Evolutionary conservation across 2,888 invertebrate genomes (phyloP).

Genomic region (Notodonta ziczac): DNA sequence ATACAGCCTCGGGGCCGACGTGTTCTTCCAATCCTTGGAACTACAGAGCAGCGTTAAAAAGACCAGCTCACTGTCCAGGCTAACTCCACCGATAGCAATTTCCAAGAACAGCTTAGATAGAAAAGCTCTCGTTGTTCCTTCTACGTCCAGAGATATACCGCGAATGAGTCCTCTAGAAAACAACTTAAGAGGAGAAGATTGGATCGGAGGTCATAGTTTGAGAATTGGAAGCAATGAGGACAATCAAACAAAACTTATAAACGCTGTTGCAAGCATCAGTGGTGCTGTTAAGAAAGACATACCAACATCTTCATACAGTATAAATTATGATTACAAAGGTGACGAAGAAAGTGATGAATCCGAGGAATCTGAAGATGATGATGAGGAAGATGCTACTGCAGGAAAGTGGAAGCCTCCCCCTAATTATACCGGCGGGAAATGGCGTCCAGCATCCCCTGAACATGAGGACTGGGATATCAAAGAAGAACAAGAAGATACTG

Average conservation of each 20-base stretch:
- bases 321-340: conserved; percentile 71
- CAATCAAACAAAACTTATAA: conserved; percentile 86
- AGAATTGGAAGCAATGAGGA: conserved; percentile 83
- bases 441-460: conserved; percentile 76
- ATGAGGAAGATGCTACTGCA: conserved; percentile 84
- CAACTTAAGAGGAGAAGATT: conserved; percentile 83
- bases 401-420: conserved; percentile 91
- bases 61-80: conserved; percentile 73
- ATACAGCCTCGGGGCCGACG: conserved; percentile 90
- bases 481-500: conserved; percentile 81
- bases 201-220: conserved; percentile 86
- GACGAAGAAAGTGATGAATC: conserved; percentile 82
- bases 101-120: conserved; percentile 61
- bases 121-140: conserved; percentile 61
- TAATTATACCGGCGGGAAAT: conserved; percentile 78
- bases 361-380: conserved; percentile 85
- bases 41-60: conserved; percentile 89
- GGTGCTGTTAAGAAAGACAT: conserved; percentile 82
- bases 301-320: conserved; percentile 61
- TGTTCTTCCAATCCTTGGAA: conserved; percentile 94
- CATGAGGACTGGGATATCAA: conserved; percentile 83
- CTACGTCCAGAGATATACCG: conserved; percentile 66
- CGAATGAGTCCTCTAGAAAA: conserved; percentile 72
- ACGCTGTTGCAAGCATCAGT: conserved; percentile 87
- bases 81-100: conserved; percentile 73